A percentile compares a stretch with the other conserved stretches of the same genome.
Conservation (phyloP, 1,140 invertebrate species). For the Ooceraea biroi region DNA sequence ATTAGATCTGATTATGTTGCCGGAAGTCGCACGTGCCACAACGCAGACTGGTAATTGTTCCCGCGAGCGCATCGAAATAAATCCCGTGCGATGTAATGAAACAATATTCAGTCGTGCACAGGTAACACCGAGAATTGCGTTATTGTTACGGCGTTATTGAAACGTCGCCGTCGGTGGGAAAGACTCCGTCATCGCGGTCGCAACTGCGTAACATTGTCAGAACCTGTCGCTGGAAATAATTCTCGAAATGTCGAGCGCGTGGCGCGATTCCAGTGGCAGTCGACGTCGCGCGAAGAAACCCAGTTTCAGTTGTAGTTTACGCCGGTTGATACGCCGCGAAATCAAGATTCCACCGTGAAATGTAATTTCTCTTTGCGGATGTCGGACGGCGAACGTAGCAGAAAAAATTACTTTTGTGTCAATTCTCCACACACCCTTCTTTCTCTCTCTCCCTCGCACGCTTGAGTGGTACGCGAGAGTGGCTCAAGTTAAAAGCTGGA, state of each 20-base stretch:
- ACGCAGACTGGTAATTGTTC: background rate
- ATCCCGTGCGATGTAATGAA: constrained; percentile 33
- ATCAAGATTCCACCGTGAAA: background rate
- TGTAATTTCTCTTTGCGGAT: constrained; percentile 5
- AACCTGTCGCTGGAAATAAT: constrained; percentile 41
- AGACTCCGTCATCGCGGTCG: background rate
- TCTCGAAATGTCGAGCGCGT: constrained; percentile 29
- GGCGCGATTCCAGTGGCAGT: background rate
- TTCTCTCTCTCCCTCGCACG: too few relatives aligned
- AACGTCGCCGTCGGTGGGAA: constrained; percentile 4
- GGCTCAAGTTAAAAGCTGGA: too few relatives aligned
- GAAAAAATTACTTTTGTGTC: too few relatives aligned
- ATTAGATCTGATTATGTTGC: background rate
- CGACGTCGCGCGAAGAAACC: background rate
- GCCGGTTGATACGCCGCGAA: too few relatives aligned
- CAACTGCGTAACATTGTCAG: background rate
- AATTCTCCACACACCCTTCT: too few relatives aligned
- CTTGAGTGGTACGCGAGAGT: too few relatives aligned
- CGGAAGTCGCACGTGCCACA: constrained; percentile 11
- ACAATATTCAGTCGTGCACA: background rate
- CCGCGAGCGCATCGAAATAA: background rate
- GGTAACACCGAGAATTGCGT: background rate
- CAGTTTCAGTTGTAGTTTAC: background rate
- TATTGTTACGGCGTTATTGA: constrained; percentile 1
- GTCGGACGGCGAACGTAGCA: too few relatives aligned